These are phyloP conservation scores for Philereme transversata DNA, from an alignment of 2,888 invertebrate species.

Conservation along the genomic window DNA sequence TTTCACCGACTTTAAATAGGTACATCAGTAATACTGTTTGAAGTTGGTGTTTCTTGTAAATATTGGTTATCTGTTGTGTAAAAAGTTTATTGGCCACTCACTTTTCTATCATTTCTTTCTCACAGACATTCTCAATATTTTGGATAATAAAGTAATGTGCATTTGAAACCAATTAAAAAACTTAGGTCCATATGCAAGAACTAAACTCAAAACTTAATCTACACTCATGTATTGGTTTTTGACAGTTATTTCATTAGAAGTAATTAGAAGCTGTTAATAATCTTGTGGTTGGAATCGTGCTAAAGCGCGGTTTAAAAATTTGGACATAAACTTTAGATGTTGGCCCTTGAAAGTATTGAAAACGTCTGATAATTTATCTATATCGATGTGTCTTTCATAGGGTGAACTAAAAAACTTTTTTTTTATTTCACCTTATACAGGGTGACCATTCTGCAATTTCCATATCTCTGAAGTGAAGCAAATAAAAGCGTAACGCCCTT, in stretches of 20 bases:
- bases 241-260: too few species aligned
- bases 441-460: slow-evolving; percentile 24
- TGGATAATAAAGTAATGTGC: background rate
- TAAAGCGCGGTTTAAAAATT: too few species aligned
- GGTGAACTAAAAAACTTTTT: slow-evolving; percentile 20
- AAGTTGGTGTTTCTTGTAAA: slow-evolving; percentile 8
- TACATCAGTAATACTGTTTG: background rate
- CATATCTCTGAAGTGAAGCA: too few species aligned
- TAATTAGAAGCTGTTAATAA: too few species aligned
- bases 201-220: too few species aligned
- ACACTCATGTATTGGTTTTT: too few species aligned
- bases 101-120: slow-evolving; percentile 10
- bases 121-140: slow-evolving; percentile 17
- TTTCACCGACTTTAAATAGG: slow-evolving; percentile 17
- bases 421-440: slow-evolving; percentile 37
- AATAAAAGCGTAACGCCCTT: too few species aligned
- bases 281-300: too few species aligned
- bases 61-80: background rate
- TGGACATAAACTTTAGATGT: too few species aligned
- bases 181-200: too few species aligned
- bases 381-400: slow-evolving; percentile 20
- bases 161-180: background rate
- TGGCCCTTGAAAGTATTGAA: slow-evolving; percentile 6
- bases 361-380: slow-evolving; percentile 7
- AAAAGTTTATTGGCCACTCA: slow-evolving; percentile 9